Evolutionary conservation across 2,797 vertebrate genomes (phyloP).

Genomic region (Lithobates pipiens): DNA sequence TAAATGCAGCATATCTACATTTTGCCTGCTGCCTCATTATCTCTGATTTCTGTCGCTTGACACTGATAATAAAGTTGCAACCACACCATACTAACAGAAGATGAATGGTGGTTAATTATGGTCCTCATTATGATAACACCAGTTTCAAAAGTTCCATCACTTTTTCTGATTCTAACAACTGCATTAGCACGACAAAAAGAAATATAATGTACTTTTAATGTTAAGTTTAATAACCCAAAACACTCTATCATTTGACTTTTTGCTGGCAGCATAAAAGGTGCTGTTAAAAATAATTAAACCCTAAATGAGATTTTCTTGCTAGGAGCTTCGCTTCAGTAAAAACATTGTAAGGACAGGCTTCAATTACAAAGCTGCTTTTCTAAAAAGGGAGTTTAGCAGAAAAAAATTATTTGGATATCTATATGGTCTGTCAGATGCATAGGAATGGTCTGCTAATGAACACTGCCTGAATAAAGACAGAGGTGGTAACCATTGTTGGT

Average conservation of each 20-base stretch:
- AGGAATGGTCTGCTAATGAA: background rate
- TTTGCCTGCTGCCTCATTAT: background rate
- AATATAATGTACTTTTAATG: constrained; percentile 62
- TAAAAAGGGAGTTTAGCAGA: constrained; percentile 1
- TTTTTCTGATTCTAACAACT: constrained; percentile 52
- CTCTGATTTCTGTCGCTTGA: constrained; percentile 8
- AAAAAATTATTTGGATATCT: background rate
- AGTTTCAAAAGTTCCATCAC: constrained; percentile 52
- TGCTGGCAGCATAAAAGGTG: constrained; percentile 53
- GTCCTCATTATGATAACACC: constrained; percentile 41
- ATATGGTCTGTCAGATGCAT: background rate
- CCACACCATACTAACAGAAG: constrained; percentile 22
- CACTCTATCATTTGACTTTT: constrained; percentile 59
- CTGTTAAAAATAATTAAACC: constrained; percentile 61
- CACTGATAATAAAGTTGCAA: constrained; percentile 37
- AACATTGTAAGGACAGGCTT: constrained; percentile 53
- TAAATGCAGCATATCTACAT: background rate
- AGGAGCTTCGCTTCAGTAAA: constrained; percentile 47
- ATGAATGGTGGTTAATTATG: constrained; percentile 51
- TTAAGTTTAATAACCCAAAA: constrained; percentile 61
- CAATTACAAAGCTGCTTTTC: constrained; percentile 32
- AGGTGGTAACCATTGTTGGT: background rate
- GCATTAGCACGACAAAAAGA: constrained; percentile 52
- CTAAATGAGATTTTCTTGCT: constrained; percentile 61
- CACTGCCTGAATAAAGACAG: background rate